Base-by-base conservation (phyloP, 2,888 invertebrate species). In the Bombylius major region DNA sequence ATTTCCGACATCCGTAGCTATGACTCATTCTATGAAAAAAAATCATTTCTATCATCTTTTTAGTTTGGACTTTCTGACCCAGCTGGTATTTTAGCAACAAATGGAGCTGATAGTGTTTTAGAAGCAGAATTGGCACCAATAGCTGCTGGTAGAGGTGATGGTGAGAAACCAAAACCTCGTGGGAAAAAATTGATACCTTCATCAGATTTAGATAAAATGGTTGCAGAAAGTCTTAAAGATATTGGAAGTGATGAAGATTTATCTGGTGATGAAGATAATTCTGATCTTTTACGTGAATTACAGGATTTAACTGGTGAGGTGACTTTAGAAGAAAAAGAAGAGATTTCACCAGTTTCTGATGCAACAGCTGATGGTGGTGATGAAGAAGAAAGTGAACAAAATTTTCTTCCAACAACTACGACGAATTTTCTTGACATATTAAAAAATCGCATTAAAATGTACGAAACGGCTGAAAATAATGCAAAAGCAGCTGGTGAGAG, bases 41-140 rank as follows among this genome's bases (percentile, higher is more conserved):
- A 12, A 33, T 47, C 31, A 51, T n/a, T 39, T 7, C 11, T 39
- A 8, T 39, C 39, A 39, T 13, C 8, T 13, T 54, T 60, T 39
- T 61, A 90, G 90, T 86, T 82, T 77, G 89, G 90, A 5, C 76
- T 89, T 54, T 80, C 88, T 65, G 84, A 89, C 7, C 7, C 11
- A 39, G 1, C 39, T 11, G 55, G 51, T 69, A 79, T 89, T 58
- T 83, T 86, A 33, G 78, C 2, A 23, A 23, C 23, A 23, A 23
- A 79, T 65, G 80, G 72, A 0, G 76, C 79, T 64, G 92, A 93
- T 67, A 83, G 84, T 57, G 92, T 91, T 67, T 76, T 94, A 60
- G 94, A 94, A 71, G 91, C 90, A 0, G 94, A 95, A 71, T 73
- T 94, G 61, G 82, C 86, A 44, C 88, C 87, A 0, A 79, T 93